Evolutionary conservation across 2,888 invertebrate species (phyloP), one percentile per base, ranked within the genome.

Genomic region (Cancer borealis): DNA sequence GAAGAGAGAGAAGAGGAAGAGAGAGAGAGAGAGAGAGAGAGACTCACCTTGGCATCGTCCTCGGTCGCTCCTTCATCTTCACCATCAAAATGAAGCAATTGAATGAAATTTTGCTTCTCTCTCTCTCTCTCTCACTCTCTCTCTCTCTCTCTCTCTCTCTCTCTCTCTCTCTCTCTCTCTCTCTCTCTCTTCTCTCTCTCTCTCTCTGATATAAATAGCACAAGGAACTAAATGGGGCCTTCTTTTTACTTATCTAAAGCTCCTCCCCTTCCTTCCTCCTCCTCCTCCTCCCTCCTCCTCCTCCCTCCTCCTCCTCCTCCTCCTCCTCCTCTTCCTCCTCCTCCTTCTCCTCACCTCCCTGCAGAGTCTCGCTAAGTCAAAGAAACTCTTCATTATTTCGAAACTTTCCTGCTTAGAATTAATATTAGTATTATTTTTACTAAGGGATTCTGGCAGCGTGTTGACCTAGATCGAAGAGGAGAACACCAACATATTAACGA

Each of bases 21-120:
- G 73, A 73, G 73, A 73, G 73, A 73, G 73, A 73, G 73, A 73
- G 73, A 73, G 79, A 79, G 30, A 79, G 79, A 79, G 79, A 79
- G 30, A 79, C 79, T 79, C 79, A 79, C 79, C 79, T 79, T 79
- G 79, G 79, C 79, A 79, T 30, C 79, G 79, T 73, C 79, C 79
- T 79, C 79, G 79, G 73, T 73, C 73, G 73, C 73, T 73, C 79
- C 79, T 30, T 79, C 79, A 26, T 79, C 30, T 79, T 79, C 79
- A 26, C 79, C 79, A 79, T 79, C 79, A 79, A 79, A 79, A 79
- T 79, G 79, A 79, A 79, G 79, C 26, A 79, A 79, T 79, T 79
- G 79, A 79, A 79, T 30, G 79, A 79, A 79, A 79, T 79, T 30
- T 79, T 39, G 30, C 30, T 30, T 79, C 14, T 79, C 79, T 79